Conservation (phyloP, 92 coral and sea anemone species). For the Heteractis magnifica region DNA sequence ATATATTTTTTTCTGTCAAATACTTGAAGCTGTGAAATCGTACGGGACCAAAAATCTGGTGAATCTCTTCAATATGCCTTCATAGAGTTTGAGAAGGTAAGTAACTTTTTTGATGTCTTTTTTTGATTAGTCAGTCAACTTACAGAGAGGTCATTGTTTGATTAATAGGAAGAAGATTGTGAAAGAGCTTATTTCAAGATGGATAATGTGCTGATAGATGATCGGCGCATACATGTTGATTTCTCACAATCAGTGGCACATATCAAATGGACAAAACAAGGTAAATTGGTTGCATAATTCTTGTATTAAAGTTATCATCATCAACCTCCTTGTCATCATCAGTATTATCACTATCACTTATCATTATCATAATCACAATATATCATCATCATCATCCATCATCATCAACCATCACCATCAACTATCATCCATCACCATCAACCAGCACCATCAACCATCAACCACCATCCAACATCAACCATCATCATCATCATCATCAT, state of each 20-base stretch:
- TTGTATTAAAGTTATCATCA: neutral
- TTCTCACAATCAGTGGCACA: slow-evolving; percentile 95
- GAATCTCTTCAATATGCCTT: slow-evolving; percentile 98
- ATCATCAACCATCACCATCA: neutral
- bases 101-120: neutral
- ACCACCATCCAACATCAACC: neutral
- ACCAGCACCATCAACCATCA: neutral
- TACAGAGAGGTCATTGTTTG: neutral
- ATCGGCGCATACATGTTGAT: slow-evolving; percentile 95
- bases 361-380: neutral
- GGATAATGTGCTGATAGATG: slow-evolving; percentile 98
- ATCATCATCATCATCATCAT: neutral
- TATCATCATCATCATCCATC: neutral
- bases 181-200: slow-evolving; percentile 97
- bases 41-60: slow-evolving; percentile 78
- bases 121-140: too few species aligned
- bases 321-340: neutral
- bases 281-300: slow-evolving; percentile 16
- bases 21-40: slow-evolving; percentile 83
- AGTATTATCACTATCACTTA: neutral
- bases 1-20: neutral
- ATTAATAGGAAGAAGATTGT: slow-evolving; percentile 83
- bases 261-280: slow-evolving; percentile 71
- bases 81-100: slow-evolving; percentile 96
- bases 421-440: neutral